A percentile compares a stretch with the other conserved stretches of the same genome.
Conservation (phyloP, 2,797 vertebrate species). For the Halcyon leucocephala region DNA sequence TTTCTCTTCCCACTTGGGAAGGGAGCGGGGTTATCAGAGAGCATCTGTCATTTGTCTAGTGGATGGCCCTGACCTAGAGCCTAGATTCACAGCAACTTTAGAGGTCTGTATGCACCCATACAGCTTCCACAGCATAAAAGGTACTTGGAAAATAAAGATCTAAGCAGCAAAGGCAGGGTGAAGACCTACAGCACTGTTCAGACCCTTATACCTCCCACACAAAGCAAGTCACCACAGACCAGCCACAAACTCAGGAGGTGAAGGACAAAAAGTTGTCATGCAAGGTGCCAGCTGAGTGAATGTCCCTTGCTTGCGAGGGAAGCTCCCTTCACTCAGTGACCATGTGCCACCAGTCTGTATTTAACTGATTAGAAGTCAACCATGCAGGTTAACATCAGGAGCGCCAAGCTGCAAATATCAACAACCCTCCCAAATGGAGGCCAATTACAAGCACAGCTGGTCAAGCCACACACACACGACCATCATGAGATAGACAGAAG, state of each 20-base stretch:
- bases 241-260: background rate
- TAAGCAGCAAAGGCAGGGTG: background rate
- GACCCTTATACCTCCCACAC: too few relatives aligned
- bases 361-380: background rate
- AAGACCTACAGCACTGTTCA: background rate
- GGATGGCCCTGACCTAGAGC: background rate
- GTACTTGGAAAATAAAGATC: background rate
- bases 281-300: background rate
- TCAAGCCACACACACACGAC: background rate
- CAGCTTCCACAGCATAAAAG: background rate
- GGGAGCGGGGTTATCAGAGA: background rate
- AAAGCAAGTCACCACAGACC: background rate
- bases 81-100: background rate
- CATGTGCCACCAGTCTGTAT: background rate
- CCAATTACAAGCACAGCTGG: background rate
- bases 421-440: background rate
- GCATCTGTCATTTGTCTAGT: background rate
- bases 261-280: background rate
- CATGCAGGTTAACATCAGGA: background rate
- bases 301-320: background rate
- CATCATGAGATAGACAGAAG: accelerated
- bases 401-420: background rate
- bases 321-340: background rate
- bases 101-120: background rate
- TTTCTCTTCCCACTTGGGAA: background rate